Conservation (phyloP, 2,888 invertebrate genomes). For the Osedax fenrisi region DNA sequence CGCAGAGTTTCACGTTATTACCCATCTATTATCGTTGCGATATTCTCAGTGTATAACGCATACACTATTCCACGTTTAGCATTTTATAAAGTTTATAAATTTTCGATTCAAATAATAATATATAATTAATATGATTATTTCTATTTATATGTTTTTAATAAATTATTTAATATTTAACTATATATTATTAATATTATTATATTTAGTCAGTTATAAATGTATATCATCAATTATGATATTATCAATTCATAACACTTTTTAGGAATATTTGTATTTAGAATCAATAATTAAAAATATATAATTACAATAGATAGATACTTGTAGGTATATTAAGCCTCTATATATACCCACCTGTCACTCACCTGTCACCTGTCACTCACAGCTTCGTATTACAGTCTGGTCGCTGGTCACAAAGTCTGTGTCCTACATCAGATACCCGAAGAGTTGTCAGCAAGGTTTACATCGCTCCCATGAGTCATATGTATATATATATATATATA, state of each 20-base stretch:
- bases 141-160: too few species aligned
- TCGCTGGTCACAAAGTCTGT: constrained; percentile 51
- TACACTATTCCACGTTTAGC: too few species aligned
- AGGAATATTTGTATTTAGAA: too few species aligned
- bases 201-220: background rate
- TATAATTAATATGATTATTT: background rate
- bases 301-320: too few species aligned
- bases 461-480: background rate
- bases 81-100: background rate
- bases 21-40: background rate
- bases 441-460: constrained; percentile 37
- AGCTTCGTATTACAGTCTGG: constrained; percentile 52
- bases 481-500: too few species aligned
- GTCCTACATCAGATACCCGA: constrained; percentile 52
- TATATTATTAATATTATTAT: background rate
- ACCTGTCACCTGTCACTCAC: too few species aligned
- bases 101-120: background rate
- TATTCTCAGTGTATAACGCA: background rate
- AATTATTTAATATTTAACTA: too few species aligned
- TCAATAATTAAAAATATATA: too few species aligned
- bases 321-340: too few species aligned
- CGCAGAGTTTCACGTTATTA: constrained; percentile 53
- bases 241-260: too few species aligned
- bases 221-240: too few species aligned
- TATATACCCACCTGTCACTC: too few species aligned